phyloP scores from a whole-genome alignment of 2,113 vertebrate genomes.

The Anoura caudifer region DNA sequence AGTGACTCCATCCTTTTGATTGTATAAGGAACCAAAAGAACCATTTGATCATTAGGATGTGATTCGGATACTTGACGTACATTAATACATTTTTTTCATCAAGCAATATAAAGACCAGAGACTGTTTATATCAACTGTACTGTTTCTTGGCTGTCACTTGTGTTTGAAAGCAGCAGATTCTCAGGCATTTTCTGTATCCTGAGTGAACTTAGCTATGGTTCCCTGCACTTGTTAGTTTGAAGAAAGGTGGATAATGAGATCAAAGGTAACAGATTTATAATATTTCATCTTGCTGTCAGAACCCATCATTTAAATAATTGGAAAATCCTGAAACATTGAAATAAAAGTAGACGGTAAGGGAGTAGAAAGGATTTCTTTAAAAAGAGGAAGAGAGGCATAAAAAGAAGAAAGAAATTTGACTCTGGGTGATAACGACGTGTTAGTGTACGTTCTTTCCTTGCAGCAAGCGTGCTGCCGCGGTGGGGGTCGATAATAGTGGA shows the following conservation, averaged over 20 bases:
- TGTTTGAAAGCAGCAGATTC: not conserved
- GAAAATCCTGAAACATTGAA: constrained; percentile 33
- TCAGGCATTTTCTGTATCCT: not conserved
- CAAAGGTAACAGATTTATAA: not conserved
- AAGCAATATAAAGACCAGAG: not conserved
- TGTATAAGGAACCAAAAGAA: not conserved
- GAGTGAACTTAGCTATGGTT: not conserved
- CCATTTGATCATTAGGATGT: not conserved
- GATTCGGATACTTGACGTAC: not conserved
- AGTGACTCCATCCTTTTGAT: not conserved
- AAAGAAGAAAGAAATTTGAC: not conserved
- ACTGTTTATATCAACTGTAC: not conserved
- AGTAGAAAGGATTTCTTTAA: not conserved
- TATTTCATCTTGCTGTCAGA: constrained; percentile 30
- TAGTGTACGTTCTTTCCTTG: not conserved
- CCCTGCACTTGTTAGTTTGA: not conserved
- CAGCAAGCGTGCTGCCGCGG: not conserved
- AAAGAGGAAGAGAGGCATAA: not conserved
- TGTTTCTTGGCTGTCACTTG: not conserved
- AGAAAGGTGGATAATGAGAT: not conserved
- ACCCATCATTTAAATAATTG: constrained; percentile 27
- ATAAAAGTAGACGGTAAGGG: not conserved
- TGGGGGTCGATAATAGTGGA: too few species aligned
- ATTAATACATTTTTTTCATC: not conserved
- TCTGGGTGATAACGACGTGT: not conserved